These are phyloP conservation scores for Catocala sponsa DNA, from an alignment of 2,888 invertebrate genomes.

Conservation along the genomic window DNA sequence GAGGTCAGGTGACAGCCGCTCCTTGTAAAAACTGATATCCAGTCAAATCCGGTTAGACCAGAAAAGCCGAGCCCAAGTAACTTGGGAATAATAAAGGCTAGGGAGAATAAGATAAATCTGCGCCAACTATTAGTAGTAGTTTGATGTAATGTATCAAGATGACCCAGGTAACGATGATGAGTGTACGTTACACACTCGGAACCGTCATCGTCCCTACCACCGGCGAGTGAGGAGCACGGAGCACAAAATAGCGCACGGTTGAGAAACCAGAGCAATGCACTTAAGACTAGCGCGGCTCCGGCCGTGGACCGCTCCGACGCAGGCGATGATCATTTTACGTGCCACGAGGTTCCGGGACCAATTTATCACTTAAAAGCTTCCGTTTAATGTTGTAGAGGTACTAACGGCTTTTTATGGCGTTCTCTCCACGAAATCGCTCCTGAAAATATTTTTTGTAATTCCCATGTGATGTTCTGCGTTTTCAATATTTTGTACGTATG, in stretches of 20 bases:
- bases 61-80: too few species aligned
- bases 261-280: conserved; percentile 78
- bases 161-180: conserved; percentile 2
- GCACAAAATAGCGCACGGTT: conserved; percentile 53
- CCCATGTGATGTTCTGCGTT: background rate
- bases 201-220: conserved; percentile 9
- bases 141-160: too few species aligned
- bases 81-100: too few species aligned
- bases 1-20: too few species aligned
- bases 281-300: conserved; percentile 60
- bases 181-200: conserved; percentile 14
- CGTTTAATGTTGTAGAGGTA: conserved; percentile 70
- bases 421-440: conserved; percentile 58
- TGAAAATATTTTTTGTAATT: conserved; percentile 53
- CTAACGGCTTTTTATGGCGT: conserved; percentile 68
- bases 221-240: conserved; percentile 8
- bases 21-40: too few species aligned
- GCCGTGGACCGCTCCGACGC: conserved; percentile 67
- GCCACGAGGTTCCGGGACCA: conserved; percentile 83
- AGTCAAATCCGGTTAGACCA: too few species aligned
- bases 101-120: too few species aligned
- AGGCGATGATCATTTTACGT: conserved; percentile 81
- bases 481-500: background rate
- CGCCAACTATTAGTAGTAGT: background rate
- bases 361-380: conserved; percentile 87